These are phyloP conservation scores for Microctonus hyperodae DNA, from an alignment of 2,888 invertebrate species.

Conservation along the genomic window DNA sequence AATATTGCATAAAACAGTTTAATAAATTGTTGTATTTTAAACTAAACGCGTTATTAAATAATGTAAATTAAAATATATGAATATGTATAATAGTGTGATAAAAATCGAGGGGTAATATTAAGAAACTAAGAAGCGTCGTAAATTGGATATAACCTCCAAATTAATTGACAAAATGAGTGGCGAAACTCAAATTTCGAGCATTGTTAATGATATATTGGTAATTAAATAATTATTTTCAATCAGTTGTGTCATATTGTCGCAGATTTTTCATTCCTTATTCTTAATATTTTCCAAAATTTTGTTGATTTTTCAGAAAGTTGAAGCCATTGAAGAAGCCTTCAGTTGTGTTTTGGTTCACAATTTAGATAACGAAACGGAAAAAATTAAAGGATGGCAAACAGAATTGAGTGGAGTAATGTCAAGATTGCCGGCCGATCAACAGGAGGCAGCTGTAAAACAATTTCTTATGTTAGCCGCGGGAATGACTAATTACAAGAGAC, in stretches of 20 bases:
- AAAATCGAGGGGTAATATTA: too few relatives aligned
- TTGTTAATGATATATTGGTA: conserved; percentile 74
- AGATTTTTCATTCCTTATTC: neutral
- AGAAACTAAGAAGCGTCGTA: neutral
- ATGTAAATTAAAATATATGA: too few relatives aligned
- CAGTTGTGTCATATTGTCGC: conserved; percentile 2
- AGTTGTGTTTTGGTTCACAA: conserved; percentile 86
- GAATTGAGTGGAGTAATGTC: conserved; percentile 74
- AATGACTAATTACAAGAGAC: conserved; percentile 76
- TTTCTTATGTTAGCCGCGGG: conserved; percentile 78
- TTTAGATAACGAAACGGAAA: conserved; percentile 74
- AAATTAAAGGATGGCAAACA: conserved; percentile 72
- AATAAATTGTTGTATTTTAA: too few relatives aligned
- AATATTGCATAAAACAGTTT: too few relatives aligned
- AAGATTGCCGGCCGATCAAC: conserved; percentile 73
- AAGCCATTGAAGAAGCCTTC: conserved; percentile 88
- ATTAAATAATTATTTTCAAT: conserved; percentile 50
- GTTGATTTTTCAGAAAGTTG: conserved; percentile 72
- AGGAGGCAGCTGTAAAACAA: conserved; percentile 78
- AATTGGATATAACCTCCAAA: neutral
- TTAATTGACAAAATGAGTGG: conserved; percentile 63
- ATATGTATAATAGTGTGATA: too few relatives aligned
- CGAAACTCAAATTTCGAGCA: conserved; percentile 70
- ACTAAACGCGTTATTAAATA: too few relatives aligned
- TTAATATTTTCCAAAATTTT: conserved; percentile 10